Conservation (phyloP, 2,113 vertebrate species). For the Columba livia region DNA sequence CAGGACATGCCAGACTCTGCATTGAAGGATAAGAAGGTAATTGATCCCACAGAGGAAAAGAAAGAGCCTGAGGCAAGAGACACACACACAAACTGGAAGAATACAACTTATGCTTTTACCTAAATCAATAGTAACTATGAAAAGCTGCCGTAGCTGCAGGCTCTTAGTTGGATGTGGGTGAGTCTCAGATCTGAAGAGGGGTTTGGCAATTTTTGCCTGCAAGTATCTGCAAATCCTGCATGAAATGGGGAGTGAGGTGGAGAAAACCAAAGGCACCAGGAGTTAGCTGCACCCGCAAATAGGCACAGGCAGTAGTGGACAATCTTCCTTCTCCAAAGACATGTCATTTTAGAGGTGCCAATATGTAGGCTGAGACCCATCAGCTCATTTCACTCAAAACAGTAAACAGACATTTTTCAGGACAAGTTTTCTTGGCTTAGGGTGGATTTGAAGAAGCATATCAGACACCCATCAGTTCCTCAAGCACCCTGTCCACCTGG, state of each 20-base stretch:
- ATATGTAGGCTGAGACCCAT: neutral
- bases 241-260: neutral
- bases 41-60: constrained; percentile 48
- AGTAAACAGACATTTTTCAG: neutral
- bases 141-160: neutral
- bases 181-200: neutral
- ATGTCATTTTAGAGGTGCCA: neutral
- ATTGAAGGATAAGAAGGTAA: neutral
- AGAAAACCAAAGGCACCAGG: neutral
- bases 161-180: neutral
- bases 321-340: neutral
- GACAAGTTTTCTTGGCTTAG: neutral
- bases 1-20: neutral
- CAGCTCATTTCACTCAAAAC: neutral
- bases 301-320: neutral
- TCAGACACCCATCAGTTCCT: neutral
- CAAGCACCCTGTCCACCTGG: neutral
- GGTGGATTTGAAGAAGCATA: neutral
- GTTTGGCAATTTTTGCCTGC: neutral
- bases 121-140: constrained; percentile 15
- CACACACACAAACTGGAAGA: neutral
- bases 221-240: neutral
- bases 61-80: neutral
- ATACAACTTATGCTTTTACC: constrained; percentile 19
- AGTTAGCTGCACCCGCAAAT: neutral